Evolutionary conservation across 23 tunicate species (phyloP), one percentile per base, ranked within the genome.

Genomic region (Trididemnum clinides): DNA sequence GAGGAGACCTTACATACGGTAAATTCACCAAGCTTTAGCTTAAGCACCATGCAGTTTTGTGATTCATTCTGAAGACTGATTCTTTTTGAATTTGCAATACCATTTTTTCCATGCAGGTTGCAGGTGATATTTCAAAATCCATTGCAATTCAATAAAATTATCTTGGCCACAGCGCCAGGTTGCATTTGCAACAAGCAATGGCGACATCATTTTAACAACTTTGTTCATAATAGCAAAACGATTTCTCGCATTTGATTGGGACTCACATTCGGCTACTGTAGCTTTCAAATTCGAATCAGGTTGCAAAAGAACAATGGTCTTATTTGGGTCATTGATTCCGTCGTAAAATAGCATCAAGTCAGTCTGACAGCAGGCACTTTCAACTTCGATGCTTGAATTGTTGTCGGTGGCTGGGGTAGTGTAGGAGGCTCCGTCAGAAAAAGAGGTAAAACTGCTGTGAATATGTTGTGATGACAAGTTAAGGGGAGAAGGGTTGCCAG

Each of bases 311-410:
- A 44, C 15, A 44, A 44, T 7, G 12, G 10, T 15, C 10, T 44
- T 15, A 23, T 31, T 66, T 20, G 7, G 10, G 3, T 29, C 37
- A 6, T 31, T 66, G 2, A 29, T 32, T 4, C 6, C n/a, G 7
- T 4, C 75, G n/a, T 15, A 6, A 31, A 66, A 66, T 5, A 66
- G 37, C 36, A n/a, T 73, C 2, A 39, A 28, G 28, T 37, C 80
- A 12, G 80, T 73, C 57, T 73, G 80, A 73, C 80, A 73, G 18
- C 57, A 54, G 20, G 38, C 57, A 57, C 10, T 19, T 37, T 21
- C 22, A 19, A 7, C 2, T 36, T 5, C 6, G 12, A 10, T 15
- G 10, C 2, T 26, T 2, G 4, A 19, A 26, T 19, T 37, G 20
- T 20, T 6, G 80, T 38, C n/a, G 20, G 80, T 12, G 3, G 80